Percentiles rank a stretch among this genome's conserved stretches.
These are phyloP conservation scores for fruit fly (Drosophila melanogaster) DNA, from an alignment of 1,140 invertebrate genomes.

Conservation along the genomic window Release_6_plus_ISO1_MT NC_004354.4:19508501-19509000, in stretches of 20 bases:
- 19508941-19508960: slow-evolving; percentile 25
- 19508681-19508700: not conserved
- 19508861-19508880: slow-evolving; percentile 53
- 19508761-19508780: not conserved
- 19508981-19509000: not conserved
- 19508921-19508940: slow-evolving; percentile 15
- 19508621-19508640: not conserved
- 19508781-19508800: slow-evolving; percentile 8
- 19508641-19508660: not conserved
- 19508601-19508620: not conserved
- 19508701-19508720: not conserved
- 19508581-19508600: slow-evolving; percentile 38
- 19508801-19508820: slow-evolving; percentile 11
- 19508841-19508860: slow-evolving; percentile 59
- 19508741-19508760: slow-evolving; percentile 4
- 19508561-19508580: slow-evolving; percentile 62
- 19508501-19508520: slow-evolving; percentile 30
- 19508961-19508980: slow-evolving; percentile 6
- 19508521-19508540: slow-evolving; percentile 61
- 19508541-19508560: slow-evolving; percentile 12
- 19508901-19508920: slow-evolving; percentile 10
- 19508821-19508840: slow-evolving; percentile 67
- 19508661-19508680: not conserved
- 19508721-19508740: slow-evolving; percentile 8
- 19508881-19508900: slow-evolving; percentile 23